Percentiles rank a stretch among this genome's conserved stretches.
These are phyloP conservation scores for Spialia ferax DNA, from an alignment of 2,888 invertebrate species.

Conservation along the genomic window DNA sequence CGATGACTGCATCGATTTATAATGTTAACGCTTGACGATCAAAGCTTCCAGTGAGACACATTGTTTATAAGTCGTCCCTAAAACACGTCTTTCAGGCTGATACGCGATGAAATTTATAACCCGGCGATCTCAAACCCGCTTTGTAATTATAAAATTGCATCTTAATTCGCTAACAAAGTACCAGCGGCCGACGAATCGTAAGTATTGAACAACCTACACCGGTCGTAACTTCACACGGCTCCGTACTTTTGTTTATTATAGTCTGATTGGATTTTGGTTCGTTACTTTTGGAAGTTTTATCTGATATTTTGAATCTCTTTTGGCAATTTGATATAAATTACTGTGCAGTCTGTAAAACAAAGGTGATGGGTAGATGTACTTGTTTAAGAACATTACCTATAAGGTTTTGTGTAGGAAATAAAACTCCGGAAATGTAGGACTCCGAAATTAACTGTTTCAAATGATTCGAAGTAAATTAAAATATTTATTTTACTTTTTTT, in stretches of 20 bases:
- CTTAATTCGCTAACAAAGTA: slow-evolving; percentile 16
- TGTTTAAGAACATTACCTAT: no score
- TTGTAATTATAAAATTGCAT: slow-evolving; percentile 23
- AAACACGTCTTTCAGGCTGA: not conserved
- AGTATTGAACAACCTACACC: not conserved
- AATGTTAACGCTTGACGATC: not conserved
- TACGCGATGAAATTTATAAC: slow-evolving; percentile 11
- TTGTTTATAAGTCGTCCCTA: no score
- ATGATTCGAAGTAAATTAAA: no score
- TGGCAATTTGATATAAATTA: no score
- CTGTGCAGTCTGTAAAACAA: no score
- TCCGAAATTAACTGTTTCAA: no score
- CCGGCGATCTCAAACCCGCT: slow-evolving; percentile 2
- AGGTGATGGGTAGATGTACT: no score
- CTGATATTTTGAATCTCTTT: not conserved
- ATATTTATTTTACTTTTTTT: no score
- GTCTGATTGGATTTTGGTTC: not conserved
- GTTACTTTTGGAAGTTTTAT: not conserved
- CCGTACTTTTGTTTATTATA: not conserved
- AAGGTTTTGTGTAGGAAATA: no score
- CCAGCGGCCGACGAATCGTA: not conserved
- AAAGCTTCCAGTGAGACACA: not conserved
- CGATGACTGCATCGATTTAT: no score
- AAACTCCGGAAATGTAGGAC: no score
- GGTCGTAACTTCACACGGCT: not conserved